Base-by-base conservation (phyloP, 2,888 invertebrate species). In the Perdita meconis region DNA sequence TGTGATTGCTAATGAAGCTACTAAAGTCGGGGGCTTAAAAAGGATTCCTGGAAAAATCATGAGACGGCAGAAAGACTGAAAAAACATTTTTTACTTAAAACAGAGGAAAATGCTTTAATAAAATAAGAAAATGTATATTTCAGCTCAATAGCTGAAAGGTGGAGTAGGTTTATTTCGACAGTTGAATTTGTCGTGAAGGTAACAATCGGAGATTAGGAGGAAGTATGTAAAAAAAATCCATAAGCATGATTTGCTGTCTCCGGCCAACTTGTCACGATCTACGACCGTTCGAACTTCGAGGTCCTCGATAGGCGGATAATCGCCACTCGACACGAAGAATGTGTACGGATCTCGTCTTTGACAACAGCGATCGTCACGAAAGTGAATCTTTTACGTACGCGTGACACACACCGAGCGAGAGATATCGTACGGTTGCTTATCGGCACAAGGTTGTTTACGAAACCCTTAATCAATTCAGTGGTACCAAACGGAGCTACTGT, bases 381-480 rank as follows among this genome's bases (percentile, higher is more conserved):
- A 38, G 40, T 44, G 59, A 55, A 24, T 8, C 22, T n/a, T 34
- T 60, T 6, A 40, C 30, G 24, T 47, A 67, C 42, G 67, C 74
- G 60, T 74, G 40, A 55, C 55, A 19, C 40, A 67, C 60, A n/a
- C 67, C 60, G 30, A 42, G 19, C 22, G 42, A 36, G 36, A 30
- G 50, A 56, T 56, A 47, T 56, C 56, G 66, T 34, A 5, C 66
- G 56, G 26, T 66, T 57, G 50, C 61, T 63, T 68, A 42, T 44
- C 68, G 56, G 50, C 26, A 38, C n/a, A 51, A 36, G 68, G 57
- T 67, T 76, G 76, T 76, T 76, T 76, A 76, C 76, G 76, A 56
- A 74, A 60, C 61, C 75, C 75, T 76, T 76, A 76, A 76, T 76
- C 76, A 76, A 76, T 76, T 68, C 75, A 42, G 26, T 34, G 57